Conservation (phyloP, 1,140 invertebrate genomes). For the Watersipora subatra region DNA sequence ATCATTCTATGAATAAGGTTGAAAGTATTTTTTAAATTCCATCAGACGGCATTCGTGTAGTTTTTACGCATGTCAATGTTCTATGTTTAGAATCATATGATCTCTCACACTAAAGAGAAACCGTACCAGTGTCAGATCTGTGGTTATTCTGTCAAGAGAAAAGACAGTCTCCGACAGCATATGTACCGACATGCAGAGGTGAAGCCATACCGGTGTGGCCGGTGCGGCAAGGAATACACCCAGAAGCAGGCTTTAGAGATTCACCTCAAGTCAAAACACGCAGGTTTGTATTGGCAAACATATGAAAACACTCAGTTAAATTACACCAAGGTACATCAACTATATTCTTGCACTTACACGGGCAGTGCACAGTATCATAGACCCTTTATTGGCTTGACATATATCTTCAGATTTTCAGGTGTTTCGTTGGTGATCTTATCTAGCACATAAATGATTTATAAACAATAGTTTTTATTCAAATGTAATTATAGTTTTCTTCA, state of each 20-base stretch:
- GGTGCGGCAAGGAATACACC: constrained; percentile 9
- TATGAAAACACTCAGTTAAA: not conserved
- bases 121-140: constrained; percentile 6
- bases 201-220: constrained; percentile 10
- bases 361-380: too few species aligned
- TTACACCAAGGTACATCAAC: not conserved
- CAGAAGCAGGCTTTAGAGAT: constrained; percentile 10
- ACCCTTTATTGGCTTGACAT: too few species aligned
- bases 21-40: too few species aligned
- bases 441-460: too few species aligned
- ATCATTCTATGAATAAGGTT: too few species aligned
- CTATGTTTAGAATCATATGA: constrained; percentile 8
- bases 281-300: not conserved
- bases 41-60: too few species aligned
- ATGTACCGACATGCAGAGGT: constrained; percentile 8
- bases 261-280: constrained; percentile 6
- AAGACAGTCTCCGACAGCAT: constrained; percentile 7
- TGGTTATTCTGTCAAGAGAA: constrained; percentile 1
- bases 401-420: too few species aligned
- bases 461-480: too few species aligned
- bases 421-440: too few species aligned
- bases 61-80: too few species aligned
- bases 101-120: constrained; percentile 6
- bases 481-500: too few species aligned
- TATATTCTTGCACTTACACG: too few species aligned